Evolutionary conservation across 1,140 invertebrate species (phyloP).

Genomic region (Dryas iulia): DNA sequence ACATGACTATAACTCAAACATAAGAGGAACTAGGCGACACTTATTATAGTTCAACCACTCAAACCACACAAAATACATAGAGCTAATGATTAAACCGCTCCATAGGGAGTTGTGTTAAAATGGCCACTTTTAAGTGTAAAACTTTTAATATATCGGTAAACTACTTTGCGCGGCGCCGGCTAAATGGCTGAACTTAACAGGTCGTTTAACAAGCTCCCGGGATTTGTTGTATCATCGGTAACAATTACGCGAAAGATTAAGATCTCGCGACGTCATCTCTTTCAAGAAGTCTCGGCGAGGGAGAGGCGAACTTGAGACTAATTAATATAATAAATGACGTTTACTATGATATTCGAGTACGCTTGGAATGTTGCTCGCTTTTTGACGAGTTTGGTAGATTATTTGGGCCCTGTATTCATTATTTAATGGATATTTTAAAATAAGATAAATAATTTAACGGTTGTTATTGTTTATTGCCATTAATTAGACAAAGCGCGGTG

Average conservation of each 20-base stretch:
- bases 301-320: constrained; percentile 38
- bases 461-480: not conserved
- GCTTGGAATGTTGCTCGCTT: not conserved
- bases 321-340: constrained; percentile 46
- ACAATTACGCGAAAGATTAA: constrained; percentile 65
- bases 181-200: constrained; percentile 62
- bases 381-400: not conserved
- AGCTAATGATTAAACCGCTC: not conserved
- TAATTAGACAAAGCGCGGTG: too few species aligned
- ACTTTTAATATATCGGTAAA: constrained; percentile 14
- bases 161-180: constrained; percentile 22
- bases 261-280: constrained; percentile 51
- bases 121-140: not conserved
- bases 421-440: not conserved
- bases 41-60: not conserved
- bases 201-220: constrained; percentile 56
- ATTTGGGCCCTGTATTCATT: not conserved
- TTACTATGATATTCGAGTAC: constrained; percentile 8
- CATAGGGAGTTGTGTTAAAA: not conserved
- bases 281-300: constrained; percentile 33
- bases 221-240: constrained; percentile 49
- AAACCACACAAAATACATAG: not conserved
- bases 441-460: not conserved
- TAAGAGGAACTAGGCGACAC: not conserved
- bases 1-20: too few species aligned